Evolutionary conservation across 2,888 invertebrate species (phyloP).

Genomic region (Pollenia griseotomentosa): DNA sequence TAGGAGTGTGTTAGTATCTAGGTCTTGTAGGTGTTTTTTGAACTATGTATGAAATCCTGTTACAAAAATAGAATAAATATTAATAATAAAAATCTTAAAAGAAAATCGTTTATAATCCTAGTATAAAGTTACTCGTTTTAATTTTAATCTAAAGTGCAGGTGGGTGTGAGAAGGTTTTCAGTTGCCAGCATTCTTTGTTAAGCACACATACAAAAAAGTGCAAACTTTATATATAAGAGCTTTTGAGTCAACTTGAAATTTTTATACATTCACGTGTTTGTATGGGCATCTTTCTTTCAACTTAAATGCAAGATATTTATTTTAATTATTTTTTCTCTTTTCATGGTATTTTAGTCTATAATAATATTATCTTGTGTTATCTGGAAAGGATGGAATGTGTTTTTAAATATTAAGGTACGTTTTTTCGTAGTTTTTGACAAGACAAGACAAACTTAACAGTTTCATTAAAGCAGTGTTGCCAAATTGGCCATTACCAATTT

Average conservation of each 20-base stretch:
- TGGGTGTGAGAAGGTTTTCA: background rate
- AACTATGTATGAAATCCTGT: conserved; percentile 14
- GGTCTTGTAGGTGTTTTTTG: background rate
- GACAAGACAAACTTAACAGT: no score
- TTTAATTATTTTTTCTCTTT: background rate
- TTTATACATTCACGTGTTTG: background rate
- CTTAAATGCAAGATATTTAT: conserved; percentile 26
- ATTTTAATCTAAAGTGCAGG: background rate
- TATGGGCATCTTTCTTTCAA: conserved; percentile 25
- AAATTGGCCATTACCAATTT: no score
- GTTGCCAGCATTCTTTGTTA: background rate
- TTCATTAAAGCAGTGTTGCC: no score
- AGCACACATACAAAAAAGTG: no score
- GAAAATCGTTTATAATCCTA: conserved; percentile 16
- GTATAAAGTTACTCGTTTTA: background rate
- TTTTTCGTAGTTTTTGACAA: no score
- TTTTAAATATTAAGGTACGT: background rate
- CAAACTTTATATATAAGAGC: background rate
- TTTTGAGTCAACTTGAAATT: conserved; percentile 23
- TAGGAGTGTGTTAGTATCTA: background rate
- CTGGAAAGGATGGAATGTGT: background rate
- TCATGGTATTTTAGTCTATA: background rate
- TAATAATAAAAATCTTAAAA: background rate
- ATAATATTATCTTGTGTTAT: background rate
- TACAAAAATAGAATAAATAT: background rate